These are phyloP conservation scores for Blastobasis lacticolella DNA, from an alignment of 2,888 invertebrate genomes.

Conservation along the genomic window DNA sequence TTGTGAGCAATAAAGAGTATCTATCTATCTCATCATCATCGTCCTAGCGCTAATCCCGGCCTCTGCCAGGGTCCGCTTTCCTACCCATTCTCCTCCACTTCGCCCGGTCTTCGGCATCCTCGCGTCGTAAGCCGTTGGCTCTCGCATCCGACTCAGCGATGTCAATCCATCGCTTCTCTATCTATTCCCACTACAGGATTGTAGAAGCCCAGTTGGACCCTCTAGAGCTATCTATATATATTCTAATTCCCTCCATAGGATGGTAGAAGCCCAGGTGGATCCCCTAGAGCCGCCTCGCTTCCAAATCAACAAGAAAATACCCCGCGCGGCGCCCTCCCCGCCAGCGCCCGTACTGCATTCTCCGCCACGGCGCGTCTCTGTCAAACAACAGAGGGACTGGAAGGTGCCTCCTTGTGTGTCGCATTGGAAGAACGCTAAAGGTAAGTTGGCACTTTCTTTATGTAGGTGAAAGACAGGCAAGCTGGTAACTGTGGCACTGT, in stretches of 20 bases:
- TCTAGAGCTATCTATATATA: conserved; percentile 82
- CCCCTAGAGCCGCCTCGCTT: conserved; percentile 99
- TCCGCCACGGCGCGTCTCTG: conserved; percentile 96
- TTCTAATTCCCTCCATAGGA: conserved; percentile 27
- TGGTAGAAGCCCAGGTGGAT: conserved; percentile 80
- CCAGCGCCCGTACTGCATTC: conserved; percentile 99
- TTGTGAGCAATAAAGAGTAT: too few relatives aligned
- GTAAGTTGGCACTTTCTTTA: conserved; percentile 36
- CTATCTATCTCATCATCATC: too few relatives aligned
- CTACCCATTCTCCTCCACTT: too few relatives aligned
- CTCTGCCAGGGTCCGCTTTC: too few relatives aligned
- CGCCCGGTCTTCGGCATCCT: too few relatives aligned
- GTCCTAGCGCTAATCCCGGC: too few relatives aligned
- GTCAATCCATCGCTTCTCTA: too few relatives aligned
- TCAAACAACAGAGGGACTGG: conserved; percentile 99
- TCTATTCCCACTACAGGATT: conserved; percentile 37
- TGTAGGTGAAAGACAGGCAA: background rate
- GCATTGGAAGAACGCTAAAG: conserved; percentile 99
- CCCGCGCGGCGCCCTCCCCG: conserved; percentile 97
- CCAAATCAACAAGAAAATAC: conserved; percentile 99
- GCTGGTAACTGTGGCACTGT: background rate
- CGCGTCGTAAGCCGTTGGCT: too few relatives aligned
- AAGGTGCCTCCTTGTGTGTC: conserved; percentile 98
- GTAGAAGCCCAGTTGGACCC: conserved; percentile 85
- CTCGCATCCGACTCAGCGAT: too few relatives aligned